These are phyloP conservation scores for Homarus americanus DNA, from an alignment of 1,140 invertebrate species.

Conservation along the genomic window DNA sequence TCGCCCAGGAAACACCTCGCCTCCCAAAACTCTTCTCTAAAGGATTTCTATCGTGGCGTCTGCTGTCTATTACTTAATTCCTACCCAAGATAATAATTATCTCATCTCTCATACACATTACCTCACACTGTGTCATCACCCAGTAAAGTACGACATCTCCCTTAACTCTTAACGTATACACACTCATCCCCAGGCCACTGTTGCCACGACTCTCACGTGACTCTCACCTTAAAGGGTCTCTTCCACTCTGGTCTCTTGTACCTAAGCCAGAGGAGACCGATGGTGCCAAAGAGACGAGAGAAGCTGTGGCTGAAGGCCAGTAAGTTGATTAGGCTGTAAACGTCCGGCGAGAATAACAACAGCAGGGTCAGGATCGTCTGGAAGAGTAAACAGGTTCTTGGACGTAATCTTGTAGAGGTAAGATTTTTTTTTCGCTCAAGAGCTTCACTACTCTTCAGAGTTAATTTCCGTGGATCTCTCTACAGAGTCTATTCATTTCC, in stretches of 20 bases:
- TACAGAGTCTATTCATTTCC: too few species aligned
- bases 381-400: constrained; percentile 10
- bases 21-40: not conserved
- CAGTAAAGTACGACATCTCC: too few species aligned
- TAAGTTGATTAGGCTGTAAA: constrained; percentile 94
- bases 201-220: too few species aligned
- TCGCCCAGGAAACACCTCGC: not conserved
- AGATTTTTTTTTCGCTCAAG: not conserved
- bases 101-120: too few species aligned
- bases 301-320: constrained; percentile 94
- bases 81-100: not conserved
- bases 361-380: constrained; percentile 80
- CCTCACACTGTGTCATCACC: too few species aligned
- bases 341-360: constrained; percentile 83
- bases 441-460: too few species aligned
- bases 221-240: constrained; percentile 92
- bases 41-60: not conserved
- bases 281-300: constrained; percentile 92
- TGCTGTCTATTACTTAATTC: not conserved
- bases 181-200: too few species aligned
- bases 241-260: constrained; percentile 88
- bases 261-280: constrained; percentile 90
- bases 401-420: not conserved
- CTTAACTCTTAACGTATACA: too few species aligned
- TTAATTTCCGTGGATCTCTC: too few species aligned